Percentiles rank a stretch among this genome's conserved stretches.
Conservation (phyloP, 2,888 invertebrate genomes). For the Arge pagana region DNA sequence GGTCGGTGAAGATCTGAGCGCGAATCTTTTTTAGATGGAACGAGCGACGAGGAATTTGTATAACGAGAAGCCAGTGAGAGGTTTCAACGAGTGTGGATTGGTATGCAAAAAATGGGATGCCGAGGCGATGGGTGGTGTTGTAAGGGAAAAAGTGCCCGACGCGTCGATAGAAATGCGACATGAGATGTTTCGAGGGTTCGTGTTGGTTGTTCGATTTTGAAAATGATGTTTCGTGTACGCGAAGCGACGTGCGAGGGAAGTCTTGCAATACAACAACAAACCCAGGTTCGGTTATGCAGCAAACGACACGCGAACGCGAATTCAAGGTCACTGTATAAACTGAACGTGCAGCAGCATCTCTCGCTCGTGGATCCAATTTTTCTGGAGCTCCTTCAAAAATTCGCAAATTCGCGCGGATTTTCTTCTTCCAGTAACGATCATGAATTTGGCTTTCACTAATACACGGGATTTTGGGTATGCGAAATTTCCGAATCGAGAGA, state of each 20-base stretch:
- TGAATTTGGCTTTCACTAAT: too few species aligned
- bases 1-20: too few species aligned
- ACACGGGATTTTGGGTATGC: too few species aligned
- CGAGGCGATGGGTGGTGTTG: neutral
- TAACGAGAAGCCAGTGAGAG: too few species aligned
- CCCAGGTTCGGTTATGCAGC: conserved; percentile 15
- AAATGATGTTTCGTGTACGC: conserved; percentile 4
- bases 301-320: conserved; percentile 12
- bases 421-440: neutral
- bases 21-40: too few species aligned
- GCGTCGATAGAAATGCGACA: neutral
- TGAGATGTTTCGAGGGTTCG: too few species aligned
- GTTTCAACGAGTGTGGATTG: neutral
- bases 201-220: neutral
- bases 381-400: too few species aligned
- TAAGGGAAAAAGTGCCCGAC: neutral
- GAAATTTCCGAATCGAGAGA: too few species aligned
- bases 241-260: conserved; percentile 9
- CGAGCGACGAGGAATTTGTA: too few species aligned
- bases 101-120: neutral
- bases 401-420: neutral
- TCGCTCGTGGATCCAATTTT: too few species aligned
- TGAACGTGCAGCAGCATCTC: too few species aligned
- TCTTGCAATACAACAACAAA: conserved; percentile 11
- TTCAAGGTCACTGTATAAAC: conserved; percentile 1